Evolutionary conservation across 1,140 invertebrate genomes (phyloP), one percentile per base, ranked within the genome.

Genomic region (Drosophila lini): DNA sequence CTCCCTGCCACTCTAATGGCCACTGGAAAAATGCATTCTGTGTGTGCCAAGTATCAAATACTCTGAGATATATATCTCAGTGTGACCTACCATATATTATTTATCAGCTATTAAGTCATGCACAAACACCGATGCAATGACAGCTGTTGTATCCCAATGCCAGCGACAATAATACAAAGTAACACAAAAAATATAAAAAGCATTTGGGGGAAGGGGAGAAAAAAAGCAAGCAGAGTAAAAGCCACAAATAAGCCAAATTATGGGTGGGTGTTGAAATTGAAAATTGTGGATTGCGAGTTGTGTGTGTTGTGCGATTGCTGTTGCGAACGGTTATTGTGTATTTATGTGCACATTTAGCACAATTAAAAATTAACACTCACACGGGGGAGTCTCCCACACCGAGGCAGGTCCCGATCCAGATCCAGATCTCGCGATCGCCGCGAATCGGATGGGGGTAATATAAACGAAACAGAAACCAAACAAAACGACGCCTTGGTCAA

Each of bases 271-370:
- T 89, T 89, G 78, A 89, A 89, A 89, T 78, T 89, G 84, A 78
- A 88, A 88, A 85, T 77, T 83, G 76, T 61, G 67, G 74, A 80
- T 65, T 81, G 79, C 63, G 31, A 28, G 68, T 68, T 67, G 47
- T 62, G 9, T 52, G 42, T 52, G 47, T 47, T 70, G 63, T 48
- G 45, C 25, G 45, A 69, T 59, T 62, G 65, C 69, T 65, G 48
- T 80, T 56, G 22, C 67, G 44, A 34, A 67, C 59, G 70, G 52
- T 68, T 69, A 67, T 78, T 58, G 52, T 80, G 62, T 89, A 83
- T 89, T 86, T 88, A 88, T 86, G 83, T 89, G 84, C 80, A 89
- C 84, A 89, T 90, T 89, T 89, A 89, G 80, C 85, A 90, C 85
- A 89, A 90, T 90, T 90, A 89, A 88, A 89, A 83, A 80, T 88